Conservation (phyloP, 2,113 vertebrate species). For the Rhagologus leucostigma region DNA sequence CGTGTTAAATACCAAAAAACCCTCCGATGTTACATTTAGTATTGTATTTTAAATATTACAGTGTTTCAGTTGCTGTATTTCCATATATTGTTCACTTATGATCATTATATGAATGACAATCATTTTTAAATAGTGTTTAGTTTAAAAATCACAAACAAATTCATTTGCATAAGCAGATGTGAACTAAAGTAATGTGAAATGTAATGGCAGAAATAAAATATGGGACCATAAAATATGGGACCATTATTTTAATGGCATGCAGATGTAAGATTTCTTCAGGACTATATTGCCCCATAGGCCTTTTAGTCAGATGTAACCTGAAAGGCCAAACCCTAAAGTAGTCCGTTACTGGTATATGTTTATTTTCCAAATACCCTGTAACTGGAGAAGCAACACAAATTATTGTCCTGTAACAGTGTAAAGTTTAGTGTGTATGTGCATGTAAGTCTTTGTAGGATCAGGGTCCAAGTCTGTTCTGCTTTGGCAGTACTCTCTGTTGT, state of each 20-base stretch:
- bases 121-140: accelerated
- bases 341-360: neutral
- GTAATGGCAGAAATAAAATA: neutral
- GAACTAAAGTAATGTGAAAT: neutral
- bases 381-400: neutral
- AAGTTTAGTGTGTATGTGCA: neutral
- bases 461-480: neutral
- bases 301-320: neutral
- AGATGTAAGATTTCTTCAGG: neutral
- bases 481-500: neutral
- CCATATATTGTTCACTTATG: neutral
- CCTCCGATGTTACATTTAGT: neutral
- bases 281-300: neutral
- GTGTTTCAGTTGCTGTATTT: neutral
- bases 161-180: neutral
- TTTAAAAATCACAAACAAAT: accelerated
- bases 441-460: neutral
- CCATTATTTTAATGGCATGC: neutral
- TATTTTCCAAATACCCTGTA: neutral
- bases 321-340: neutral
- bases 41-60: neutral
- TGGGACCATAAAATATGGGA: neutral
- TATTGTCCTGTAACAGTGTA: neutral
- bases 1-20: neutral
- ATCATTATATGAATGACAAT: neutral